Percentiles rank a stretch among this genome's conserved stretches.
Conservation (phyloP, 1,140 invertebrate genomes). For the Oncopeltus fasciatus region DNA sequence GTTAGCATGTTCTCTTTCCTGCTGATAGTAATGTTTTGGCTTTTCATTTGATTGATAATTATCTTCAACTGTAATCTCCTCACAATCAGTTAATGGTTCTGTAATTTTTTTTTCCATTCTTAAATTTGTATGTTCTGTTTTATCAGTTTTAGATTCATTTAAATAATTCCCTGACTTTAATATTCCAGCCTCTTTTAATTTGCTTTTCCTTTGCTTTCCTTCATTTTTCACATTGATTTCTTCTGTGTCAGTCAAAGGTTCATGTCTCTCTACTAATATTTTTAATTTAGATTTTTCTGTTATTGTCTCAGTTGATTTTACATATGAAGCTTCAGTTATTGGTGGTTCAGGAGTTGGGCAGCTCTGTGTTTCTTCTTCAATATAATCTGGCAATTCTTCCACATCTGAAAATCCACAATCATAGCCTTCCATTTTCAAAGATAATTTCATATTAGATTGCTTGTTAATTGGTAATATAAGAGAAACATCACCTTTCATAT, state of each 20-base stretch:
- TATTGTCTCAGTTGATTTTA: slow-evolving; percentile 24
- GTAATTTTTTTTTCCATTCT: too few species aligned
- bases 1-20: too few species aligned
- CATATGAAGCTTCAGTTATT: slow-evolving; percentile 26
- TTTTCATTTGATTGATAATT: slow-evolving; percentile 20
- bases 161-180: not conserved
- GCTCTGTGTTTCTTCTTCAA: slow-evolving; percentile 9
- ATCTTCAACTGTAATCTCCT: slow-evolving; percentile 37
- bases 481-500: slow-evolving; percentile 27
- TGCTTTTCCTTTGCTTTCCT: not conserved
- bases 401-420: slow-evolving; percentile 31
- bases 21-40: too few species aligned
- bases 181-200: slow-evolving; percentile 3
- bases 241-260: slow-evolving; percentile 35
- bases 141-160: not conserved
- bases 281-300: slow-evolving; percentile 21
- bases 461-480: slow-evolving; percentile 24
- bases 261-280: slow-evolving; percentile 6
- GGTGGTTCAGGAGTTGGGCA: slow-evolving; percentile 24
- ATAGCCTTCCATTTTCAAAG: slow-evolving; percentile 21
- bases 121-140: too few species aligned
- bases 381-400: slow-evolving; percentile 24
- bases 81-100: slow-evolving; percentile 33
- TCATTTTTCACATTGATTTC: slow-evolving; percentile 28
- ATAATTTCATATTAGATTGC: slow-evolving; percentile 28